Conservation (phyloP, 1,140 invertebrate species). For the Steinernema feltiae region DNA sequence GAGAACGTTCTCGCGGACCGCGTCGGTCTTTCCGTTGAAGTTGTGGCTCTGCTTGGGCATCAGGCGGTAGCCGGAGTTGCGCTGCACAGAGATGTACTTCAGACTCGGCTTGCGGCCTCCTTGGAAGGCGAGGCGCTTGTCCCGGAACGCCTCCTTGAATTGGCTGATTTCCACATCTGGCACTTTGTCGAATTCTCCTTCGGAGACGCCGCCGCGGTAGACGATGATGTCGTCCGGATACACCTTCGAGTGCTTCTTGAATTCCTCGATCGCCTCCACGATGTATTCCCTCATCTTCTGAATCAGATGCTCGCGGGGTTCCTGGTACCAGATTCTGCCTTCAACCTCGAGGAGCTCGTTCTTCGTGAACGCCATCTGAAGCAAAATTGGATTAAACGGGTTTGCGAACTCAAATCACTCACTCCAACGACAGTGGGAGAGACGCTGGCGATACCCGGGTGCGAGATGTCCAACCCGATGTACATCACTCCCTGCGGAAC, state of each 20-base stretch:
- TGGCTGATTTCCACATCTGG: not conserved
- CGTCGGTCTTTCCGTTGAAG: not conserved
- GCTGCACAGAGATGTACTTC: not conserved
- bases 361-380: conserved; percentile 14
- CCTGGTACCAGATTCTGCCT: conserved; percentile 1
- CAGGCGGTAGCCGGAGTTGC: not conserved
- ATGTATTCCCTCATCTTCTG: not conserved
- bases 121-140: not conserved
- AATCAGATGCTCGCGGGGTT: conserved; percentile 17
- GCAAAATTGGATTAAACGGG: too few relatives aligned
- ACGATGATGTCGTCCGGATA: conserved; percentile 67
- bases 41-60: not conserved
- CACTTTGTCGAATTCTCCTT: conserved; percentile 73
- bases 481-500: conserved; percentile 21
- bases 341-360: not conserved
- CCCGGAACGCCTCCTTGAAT: not conserved
- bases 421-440: conserved; percentile 24
- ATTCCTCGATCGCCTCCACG: conserved; percentile 3
- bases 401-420: too few relatives aligned
- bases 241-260: not conserved
- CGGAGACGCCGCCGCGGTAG: conserved; percentile 78
- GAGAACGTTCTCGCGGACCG: not conserved
- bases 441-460: conserved; percentile 20
- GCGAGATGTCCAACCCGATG: conserved; percentile 28
- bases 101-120: not conserved